Base-by-base conservation (phyloP, 1,140 invertebrate species). In the Yoshiicerus persimilis region DNA sequence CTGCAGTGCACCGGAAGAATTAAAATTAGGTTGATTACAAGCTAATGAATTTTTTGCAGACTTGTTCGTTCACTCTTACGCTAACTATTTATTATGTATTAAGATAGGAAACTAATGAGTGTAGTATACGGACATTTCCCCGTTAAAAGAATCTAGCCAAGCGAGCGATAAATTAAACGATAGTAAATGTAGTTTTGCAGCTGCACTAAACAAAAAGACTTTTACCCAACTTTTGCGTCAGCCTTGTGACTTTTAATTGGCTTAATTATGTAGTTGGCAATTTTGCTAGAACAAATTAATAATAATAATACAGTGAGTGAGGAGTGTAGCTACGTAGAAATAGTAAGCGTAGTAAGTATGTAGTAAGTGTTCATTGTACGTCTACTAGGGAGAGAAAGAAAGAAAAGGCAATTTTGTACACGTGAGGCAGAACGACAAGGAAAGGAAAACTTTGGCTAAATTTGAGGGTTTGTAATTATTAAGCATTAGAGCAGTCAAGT, bases 251-350 rank as follows among this genome's bases (percentile, higher is more conserved):
- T 80, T 80, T 80, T 80, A 80, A 80, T 80, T 80, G 75, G 75
- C 75, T 80, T 80, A 80, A 80, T 80, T 80, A 80, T 80, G 75
- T 80, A 80, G 75, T 80, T 80, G 75, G 75, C 75, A 80, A 80
- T 80, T 80, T 80, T 34, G 75, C 75, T 23, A 80, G 75, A 80
- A 80, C 75, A 80, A 80, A 80, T 80, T 80, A 80, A 80, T 80
- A 80, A 80, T 80, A 80, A 80, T 80, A 80, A 80, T 80, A 80
- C 75, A 34, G 75, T 36, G 75, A 80, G 75, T 80, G 75, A 80
- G 16, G 11, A 20, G 8, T 25, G 34, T 20, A 30, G 10, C 16
- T 25, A 10, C 23, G 4, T 20, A 62, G 13, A 62, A 62, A n/a
- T 62, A 62, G 20, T 64, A 64, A 64, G 62, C n/a, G 20, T 64